Conservation (phyloP, 2,797 vertebrate genomes). For the Xerus rutilus region DNA sequence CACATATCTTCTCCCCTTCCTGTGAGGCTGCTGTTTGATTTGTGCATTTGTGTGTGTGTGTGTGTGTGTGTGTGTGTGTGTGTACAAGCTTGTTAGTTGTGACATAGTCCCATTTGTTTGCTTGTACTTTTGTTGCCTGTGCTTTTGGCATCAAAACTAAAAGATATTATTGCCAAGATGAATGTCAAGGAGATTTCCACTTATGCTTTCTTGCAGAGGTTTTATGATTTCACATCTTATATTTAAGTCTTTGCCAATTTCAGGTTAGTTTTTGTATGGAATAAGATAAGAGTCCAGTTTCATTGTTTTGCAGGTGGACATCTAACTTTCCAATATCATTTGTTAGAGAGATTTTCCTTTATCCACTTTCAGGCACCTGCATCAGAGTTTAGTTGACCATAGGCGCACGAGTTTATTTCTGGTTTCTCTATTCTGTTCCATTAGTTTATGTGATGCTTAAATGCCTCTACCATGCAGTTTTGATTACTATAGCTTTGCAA, state of each 20-base stretch:
- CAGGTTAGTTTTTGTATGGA: not conserved
- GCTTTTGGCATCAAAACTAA: not conserved
- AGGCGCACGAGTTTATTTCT: not conserved
- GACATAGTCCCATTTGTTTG: not conserved
- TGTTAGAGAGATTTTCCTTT: not conserved
- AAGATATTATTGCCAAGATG: not conserved
- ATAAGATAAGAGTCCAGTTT: not conserved
- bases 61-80: no score
- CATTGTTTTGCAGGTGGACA: not conserved
- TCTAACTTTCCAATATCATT: not conserved
- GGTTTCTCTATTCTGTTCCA: not conserved
- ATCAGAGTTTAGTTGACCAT: not conserved
- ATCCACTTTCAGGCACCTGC: not conserved
- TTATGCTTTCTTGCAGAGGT: not conserved
- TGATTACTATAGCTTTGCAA: not conserved
- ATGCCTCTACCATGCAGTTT: not conserved
- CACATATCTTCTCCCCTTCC: not conserved
- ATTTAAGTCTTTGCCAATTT: not conserved
- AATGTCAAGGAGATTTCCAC: not conserved
- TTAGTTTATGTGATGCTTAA: not conserved
- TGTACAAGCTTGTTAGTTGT: not conserved
- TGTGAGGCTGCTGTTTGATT: not conserved
- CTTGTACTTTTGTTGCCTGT: not conserved
- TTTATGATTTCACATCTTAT: not conserved
- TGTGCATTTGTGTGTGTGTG: no score